Conservation (phyloP, 2,113 vertebrate species). For the Piaya cayana region DNA sequence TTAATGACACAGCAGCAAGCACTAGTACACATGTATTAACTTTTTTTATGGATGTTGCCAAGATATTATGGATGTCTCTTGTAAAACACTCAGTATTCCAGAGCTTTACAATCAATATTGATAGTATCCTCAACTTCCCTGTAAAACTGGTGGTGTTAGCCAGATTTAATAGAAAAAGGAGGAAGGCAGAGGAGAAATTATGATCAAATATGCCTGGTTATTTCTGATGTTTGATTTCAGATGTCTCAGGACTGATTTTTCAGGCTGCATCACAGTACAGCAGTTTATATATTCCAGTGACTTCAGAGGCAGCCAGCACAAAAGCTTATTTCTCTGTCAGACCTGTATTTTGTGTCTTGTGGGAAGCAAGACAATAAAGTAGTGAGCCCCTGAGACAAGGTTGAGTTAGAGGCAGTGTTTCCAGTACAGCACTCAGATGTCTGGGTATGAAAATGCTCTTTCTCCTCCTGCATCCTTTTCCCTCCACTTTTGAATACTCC, state of each 20-base stretch:
- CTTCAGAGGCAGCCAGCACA: neutral
- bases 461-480: neutral
- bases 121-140: neutral
- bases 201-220: neutral
- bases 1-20: neutral
- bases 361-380: neutral
- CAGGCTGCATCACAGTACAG: neutral
- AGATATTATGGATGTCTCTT: neutral
- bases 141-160: neutral
- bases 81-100: neutral
- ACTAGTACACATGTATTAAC: neutral
- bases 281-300: neutral
- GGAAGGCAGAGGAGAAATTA: neutral
- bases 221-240: neutral
- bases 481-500: neutral
- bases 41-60: neutral
- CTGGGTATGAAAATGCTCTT: neutral
- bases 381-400: neutral
- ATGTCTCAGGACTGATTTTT: neutral
- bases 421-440: neutral
- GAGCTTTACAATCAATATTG: neutral
- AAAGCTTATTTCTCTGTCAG: neutral
- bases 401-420: neutral
- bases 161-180: neutral
- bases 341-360: fast-evolving